phyloP scores from a whole-genome alignment of 2,888 invertebrate genomes.

The Strigamia crassipes region DNA sequence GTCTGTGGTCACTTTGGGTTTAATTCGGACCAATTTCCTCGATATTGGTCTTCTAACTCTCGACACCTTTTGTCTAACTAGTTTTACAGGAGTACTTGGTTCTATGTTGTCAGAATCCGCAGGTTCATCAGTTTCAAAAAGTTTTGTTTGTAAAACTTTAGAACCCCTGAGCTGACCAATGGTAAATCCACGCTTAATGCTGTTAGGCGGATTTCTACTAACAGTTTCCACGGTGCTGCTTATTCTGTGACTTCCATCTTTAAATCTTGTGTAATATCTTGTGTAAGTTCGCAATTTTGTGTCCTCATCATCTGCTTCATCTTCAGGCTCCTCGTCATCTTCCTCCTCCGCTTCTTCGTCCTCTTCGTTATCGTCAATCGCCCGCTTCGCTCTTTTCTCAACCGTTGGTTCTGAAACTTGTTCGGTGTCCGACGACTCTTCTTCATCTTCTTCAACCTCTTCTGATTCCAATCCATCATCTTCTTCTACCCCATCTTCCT shows the following conservation, averaged over 20 bases:
- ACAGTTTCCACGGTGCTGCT: conserved; percentile 49
- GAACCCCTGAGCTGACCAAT: not conserved
- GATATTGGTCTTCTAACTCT: not conserved
- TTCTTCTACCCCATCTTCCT: conserved; percentile 8
- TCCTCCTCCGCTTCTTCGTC: not conserved
- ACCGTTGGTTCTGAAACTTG: not conserved
- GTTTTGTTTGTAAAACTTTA: not conserved
- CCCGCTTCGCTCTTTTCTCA: conserved; percentile 13
- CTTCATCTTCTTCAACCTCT: conserved; percentile 41
- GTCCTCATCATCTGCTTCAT: not conserved
- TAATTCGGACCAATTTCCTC: not conserved
- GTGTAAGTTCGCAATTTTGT: conserved; percentile 49
- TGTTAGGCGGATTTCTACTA: conserved; percentile 49
- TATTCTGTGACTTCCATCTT: conserved; percentile 47
- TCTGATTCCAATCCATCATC: conserved; percentile 45
- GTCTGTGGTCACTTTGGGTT: not conserved
- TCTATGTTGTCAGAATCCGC: not conserved
- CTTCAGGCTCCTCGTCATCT: not conserved
- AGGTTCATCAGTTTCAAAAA: not conserved
- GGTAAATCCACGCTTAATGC: conserved; percentile 19
- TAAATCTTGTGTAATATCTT: conserved; percentile 45
- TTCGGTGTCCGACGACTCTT: not conserved
- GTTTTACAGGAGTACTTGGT: not conserved
- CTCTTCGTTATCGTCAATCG: conserved; percentile 33
- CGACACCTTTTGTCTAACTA: not conserved